These are phyloP conservation scores for Gastrophysa polygoni DNA, from an alignment of 2,888 invertebrate genomes.

Conservation along the genomic window DNA sequence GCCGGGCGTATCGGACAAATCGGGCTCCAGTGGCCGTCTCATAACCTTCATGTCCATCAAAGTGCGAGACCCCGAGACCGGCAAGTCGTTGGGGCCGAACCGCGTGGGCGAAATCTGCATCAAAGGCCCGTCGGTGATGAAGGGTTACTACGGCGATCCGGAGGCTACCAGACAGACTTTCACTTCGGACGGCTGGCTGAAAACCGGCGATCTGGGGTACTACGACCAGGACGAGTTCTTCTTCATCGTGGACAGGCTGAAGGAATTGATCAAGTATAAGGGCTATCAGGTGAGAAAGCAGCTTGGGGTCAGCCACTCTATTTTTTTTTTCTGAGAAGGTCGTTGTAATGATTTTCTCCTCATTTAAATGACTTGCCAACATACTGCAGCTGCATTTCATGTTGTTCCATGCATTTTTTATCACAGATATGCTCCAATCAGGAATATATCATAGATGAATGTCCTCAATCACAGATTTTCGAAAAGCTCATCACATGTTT, in stretches of 20 bases:
- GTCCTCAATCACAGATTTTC: too few relatives aligned
- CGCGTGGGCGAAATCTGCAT: conserved; percentile 82
- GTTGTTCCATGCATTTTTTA: too few relatives aligned
- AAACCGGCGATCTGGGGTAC: conserved; percentile 83
- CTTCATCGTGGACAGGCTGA: conserved; percentile 83
- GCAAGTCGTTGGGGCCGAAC: conserved; percentile 65
- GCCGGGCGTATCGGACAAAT: conserved; percentile 49
- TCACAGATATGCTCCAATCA: too few relatives aligned
- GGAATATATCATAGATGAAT: too few relatives aligned
- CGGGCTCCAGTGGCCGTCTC: conserved; percentile 71
- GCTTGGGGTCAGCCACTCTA: too few relatives aligned
- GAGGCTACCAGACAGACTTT: conserved; percentile 68
- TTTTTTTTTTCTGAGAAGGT: too few relatives aligned
- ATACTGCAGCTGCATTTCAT: too few relatives aligned
- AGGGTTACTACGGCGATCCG: conserved; percentile 77
- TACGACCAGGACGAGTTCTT: conserved; percentile 78
- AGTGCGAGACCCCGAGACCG: conserved; percentile 68
- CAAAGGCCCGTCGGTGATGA: conserved; percentile 68
- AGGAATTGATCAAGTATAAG: conserved; percentile 91
- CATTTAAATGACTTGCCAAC: too few relatives aligned
- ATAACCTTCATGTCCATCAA: conserved; percentile 67
- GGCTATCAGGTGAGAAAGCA: conserved; percentile 73
- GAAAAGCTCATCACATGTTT: too few relatives aligned
- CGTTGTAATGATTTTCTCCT: too few relatives aligned
- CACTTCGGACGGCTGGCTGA: conserved; percentile 77